Base-by-base conservation (phyloP, 2,113 vertebrate genomes). In the Clinocottus analis region DNA sequence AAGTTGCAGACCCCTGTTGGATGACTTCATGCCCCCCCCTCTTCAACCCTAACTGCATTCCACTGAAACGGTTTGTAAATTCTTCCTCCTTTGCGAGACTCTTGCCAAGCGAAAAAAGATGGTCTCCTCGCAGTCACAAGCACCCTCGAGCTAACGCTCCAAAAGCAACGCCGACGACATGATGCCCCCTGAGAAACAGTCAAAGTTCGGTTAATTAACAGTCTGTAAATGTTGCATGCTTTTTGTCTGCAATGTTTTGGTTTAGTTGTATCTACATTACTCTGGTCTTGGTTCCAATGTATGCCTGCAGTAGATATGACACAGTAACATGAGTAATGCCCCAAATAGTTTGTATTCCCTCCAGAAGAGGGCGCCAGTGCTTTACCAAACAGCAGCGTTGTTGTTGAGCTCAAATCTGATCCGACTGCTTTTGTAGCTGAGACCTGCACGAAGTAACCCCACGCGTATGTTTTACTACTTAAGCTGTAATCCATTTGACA, bases 281-380 rank as follows among this genome's bases (percentile, higher is more conserved):
- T 31, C 13, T 59, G 14, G 41, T 16, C 3, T 27, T 64, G 25
- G 27, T 45, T 66, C 3, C 2, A 10, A 37, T 27, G 4, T 31
- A 13, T 25, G 14, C 3, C n/a, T 56, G 59, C 21, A 9, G 9
- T 7, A 27, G 3, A 53, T 37, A n/a, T 19, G 60, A 53, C 0
- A 27, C 49, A 37, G 8, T 37, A 27, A 8, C 3, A 64, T 19
- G 27, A 2, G 3, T 33, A 35, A 63, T 12, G 10, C 29, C 23
- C 16, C 5, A 21, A 19, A 33, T 3, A 37, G 3, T 14, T 25
- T 6, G 10, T 21, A 2, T 39, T 62, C 2, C 3, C 19, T 67
- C 90, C 90, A 91, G 58, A 31, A 89, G 90, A 83, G 69, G 88
- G 90, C 0, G 74, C 80, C 37, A 79, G 16, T 21, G 63, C 16